phyloP scores from a whole-genome alignment of 2,888 invertebrate species.

The Melanchra persicariae region DNA sequence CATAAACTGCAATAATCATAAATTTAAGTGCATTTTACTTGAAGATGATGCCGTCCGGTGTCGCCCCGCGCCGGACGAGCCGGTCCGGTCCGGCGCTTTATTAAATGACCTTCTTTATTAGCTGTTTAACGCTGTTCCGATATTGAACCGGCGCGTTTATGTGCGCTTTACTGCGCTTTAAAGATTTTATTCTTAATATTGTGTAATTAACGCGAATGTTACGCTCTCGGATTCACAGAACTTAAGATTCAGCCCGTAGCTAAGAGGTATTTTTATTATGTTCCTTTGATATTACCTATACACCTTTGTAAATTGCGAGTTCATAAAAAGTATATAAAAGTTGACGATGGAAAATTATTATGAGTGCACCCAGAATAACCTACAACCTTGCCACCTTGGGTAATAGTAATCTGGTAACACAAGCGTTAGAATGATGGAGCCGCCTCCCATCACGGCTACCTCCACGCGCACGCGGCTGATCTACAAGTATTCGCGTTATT shows the following conservation, averaged over 20 bases:
- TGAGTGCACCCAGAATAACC: not conserved
- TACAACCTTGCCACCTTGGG: too few species aligned
- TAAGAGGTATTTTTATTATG: not conserved
- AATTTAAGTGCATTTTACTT: conserved; percentile 64
- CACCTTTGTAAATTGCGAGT: not conserved
- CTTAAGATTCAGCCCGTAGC: not conserved
- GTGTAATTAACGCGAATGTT: conserved; percentile 57
- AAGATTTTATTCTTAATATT: conserved; percentile 61
- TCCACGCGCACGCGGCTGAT: not conserved
- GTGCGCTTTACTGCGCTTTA: conserved; percentile 59
- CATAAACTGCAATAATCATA: conserved; percentile 69
- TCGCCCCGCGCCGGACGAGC: conserved; percentile 58
- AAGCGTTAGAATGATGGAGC: not conserved
- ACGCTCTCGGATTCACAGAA: conserved; percentile 37
- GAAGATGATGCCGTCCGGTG: conserved; percentile 58
- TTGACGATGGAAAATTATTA: not conserved
- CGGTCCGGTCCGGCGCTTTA: conserved; percentile 59
- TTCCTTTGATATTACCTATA: not conserved
- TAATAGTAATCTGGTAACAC: not conserved
- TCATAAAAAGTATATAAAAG: not conserved
- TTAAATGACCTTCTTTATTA: conserved; percentile 69
- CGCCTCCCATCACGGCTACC: not conserved
- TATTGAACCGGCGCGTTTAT: conserved; percentile 65
- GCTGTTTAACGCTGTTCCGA: conserved; percentile 65
- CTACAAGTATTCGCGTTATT: conserved; percentile 6